phyloP scores from a whole-genome alignment of 2,888 invertebrate species.

The Limnephilus auricula region DNA sequence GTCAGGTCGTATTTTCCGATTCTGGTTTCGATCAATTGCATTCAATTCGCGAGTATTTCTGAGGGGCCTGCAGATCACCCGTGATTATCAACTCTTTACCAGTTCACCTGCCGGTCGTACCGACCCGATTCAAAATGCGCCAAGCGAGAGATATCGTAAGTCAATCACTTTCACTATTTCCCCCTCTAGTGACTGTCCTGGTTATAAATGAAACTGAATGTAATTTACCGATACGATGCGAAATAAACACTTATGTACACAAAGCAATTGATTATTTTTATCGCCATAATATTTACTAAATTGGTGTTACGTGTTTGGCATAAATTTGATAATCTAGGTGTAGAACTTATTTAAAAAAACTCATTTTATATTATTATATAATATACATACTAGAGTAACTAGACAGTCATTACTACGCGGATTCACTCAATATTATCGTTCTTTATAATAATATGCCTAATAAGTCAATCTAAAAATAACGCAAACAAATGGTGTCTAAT shows the following conservation, averaged over 20 bases:
- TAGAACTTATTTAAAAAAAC: neutral
- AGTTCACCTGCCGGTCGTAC: neutral
- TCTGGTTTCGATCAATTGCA: neutral
- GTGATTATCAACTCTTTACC: constrained; percentile 2
- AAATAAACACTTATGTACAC: neutral
- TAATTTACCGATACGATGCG: neutral
- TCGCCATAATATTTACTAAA: too few species aligned
- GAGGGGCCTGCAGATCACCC: neutral
- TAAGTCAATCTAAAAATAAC: neutral
- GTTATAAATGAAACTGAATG: neutral
- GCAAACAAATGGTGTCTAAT: neutral
- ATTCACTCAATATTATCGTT: neutral
- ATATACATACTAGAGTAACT: too few species aligned
- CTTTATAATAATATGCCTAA: too few species aligned
- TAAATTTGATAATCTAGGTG: neutral
- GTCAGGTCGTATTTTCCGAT: constrained; percentile 1
- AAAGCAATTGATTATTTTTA: neutral
- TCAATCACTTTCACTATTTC: constrained; percentile 15
- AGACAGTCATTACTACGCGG: neutral
- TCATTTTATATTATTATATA: neutral
- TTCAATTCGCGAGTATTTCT: neutral
- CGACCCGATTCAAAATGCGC: constrained; percentile 48
- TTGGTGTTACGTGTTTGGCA: neutral
- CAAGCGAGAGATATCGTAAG: constrained; percentile 62
- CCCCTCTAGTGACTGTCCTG: neutral